Evolutionary conservation across 2,797 vertebrate species (phyloP).

Genomic region (Xiphophorus birchmanni): DNA sequence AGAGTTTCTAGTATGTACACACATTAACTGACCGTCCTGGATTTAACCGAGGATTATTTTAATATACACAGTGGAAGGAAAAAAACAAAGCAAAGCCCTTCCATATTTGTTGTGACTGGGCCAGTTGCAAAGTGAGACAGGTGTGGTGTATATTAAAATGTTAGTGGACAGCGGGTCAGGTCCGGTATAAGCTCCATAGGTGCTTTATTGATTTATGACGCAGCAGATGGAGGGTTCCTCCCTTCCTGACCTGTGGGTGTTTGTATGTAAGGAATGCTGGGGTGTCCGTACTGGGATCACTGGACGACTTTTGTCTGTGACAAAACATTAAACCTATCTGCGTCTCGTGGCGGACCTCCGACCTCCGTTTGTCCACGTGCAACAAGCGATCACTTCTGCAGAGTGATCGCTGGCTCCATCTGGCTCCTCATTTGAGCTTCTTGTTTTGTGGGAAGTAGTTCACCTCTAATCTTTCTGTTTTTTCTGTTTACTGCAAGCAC

Average conservation of each 20-base stretch:
- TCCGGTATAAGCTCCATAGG: constrained; percentile 21
- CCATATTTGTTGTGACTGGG: constrained; percentile 20
- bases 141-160: constrained; percentile 29
- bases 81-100: not conserved
- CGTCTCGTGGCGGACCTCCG: not conserved
- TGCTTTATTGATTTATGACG: constrained; percentile 37
- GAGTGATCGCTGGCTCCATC: too few relatives aligned
- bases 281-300: constrained; percentile 26
- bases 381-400: not conserved
- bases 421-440: too few relatives aligned
- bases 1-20: constrained; percentile 15
- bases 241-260: not conserved
- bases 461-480: not conserved
- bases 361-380: not conserved
- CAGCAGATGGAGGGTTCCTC: constrained; percentile 37
- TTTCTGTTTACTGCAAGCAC: not conserved
- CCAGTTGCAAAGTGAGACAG: constrained; percentile 34
- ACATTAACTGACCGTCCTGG: constrained; percentile 13
- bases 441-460: constrained; percentile 6
- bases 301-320: constrained; percentile 17
- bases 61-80: not conserved
- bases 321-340: constrained; percentile 24
- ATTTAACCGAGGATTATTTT: constrained; percentile 10
- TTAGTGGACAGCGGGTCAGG: constrained; percentile 14
- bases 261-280: constrained; percentile 22